A percentile compares a stretch with the other conserved stretches of the same genome.
These are phyloP conservation scores for Mycetomoellerius zeteki DNA, from an alignment of 1,140 invertebrate species.

Conservation along the genomic window DNA sequence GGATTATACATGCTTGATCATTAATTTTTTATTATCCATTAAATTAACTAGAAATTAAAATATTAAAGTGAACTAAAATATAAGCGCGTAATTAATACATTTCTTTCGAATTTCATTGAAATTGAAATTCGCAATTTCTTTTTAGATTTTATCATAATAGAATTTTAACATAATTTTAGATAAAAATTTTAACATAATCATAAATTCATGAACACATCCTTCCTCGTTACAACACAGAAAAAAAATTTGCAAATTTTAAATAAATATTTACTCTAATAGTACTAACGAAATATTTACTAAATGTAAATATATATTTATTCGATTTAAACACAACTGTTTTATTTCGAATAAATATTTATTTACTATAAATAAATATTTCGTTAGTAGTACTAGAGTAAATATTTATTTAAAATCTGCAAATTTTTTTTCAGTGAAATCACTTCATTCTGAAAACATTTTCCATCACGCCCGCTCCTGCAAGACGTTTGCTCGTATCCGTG, in stretches of 20 bases:
- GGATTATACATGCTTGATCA: not conserved
- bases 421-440: too few species aligned
- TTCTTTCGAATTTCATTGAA: not conserved
- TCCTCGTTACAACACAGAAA: not conserved
- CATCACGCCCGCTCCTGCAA: slow-evolving; percentile 41
- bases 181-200: slow-evolving; percentile 13
- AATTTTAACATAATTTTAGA: not conserved
- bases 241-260: too few species aligned
- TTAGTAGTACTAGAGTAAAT: too few species aligned
- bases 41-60: not conserved
- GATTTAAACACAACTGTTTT: too few species aligned
- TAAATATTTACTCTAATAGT: too few species aligned
- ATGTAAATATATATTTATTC: too few species aligned
- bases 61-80: not conserved
- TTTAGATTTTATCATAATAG: not conserved
- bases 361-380: too few species aligned
- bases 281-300: too few species aligned
- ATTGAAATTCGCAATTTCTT: not conserved
- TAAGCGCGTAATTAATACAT: not conserved
- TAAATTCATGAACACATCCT: not conserved
- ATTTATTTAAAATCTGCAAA: too few species aligned
- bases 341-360: too few species aligned
- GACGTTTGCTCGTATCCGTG: slow-evolving; percentile 58
- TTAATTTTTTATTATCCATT: not conserved
- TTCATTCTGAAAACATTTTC: slow-evolving; percentile 56